Conservation (phyloP, 2,797 vertebrate species). For the Iguana delicatissima region DNA sequence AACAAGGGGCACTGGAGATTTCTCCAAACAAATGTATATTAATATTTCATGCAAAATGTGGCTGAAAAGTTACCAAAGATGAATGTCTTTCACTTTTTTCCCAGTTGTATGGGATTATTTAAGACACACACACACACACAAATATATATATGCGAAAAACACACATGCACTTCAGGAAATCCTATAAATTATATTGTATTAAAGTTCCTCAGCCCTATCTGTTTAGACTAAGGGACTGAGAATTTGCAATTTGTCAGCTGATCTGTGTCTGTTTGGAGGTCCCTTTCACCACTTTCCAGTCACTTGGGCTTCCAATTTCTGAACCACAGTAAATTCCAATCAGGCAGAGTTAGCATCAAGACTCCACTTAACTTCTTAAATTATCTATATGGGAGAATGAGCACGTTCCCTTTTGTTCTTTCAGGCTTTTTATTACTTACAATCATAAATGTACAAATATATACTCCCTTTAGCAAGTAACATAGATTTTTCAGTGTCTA, state of each 20-base stretch:
- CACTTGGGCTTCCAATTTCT: too few species aligned
- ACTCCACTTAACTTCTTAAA: too few species aligned
- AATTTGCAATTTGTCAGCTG: neutral
- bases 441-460: too few species aligned
- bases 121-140: neutral
- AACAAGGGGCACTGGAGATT: neutral
- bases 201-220: neutral
- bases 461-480: too few species aligned
- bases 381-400: neutral
- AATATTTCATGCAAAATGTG: conserved; percentile 13
- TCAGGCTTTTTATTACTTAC: too few species aligned
- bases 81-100: neutral
- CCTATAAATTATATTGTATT: neutral
- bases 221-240: neutral
- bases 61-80: neutral
- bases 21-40: neutral
- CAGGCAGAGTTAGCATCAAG: too few species aligned
- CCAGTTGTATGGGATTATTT: neutral
- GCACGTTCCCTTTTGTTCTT: too few species aligned
- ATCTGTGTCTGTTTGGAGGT: too few species aligned
- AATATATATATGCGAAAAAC: too few species aligned
- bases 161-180: neutral
- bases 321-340: too few species aligned
- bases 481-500: too few species aligned
- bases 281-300: too few species aligned